These are phyloP conservation scores for Ameiurus melas DNA, from an alignment of 2,113 vertebrate genomes.

Conservation along the genomic window DNA sequence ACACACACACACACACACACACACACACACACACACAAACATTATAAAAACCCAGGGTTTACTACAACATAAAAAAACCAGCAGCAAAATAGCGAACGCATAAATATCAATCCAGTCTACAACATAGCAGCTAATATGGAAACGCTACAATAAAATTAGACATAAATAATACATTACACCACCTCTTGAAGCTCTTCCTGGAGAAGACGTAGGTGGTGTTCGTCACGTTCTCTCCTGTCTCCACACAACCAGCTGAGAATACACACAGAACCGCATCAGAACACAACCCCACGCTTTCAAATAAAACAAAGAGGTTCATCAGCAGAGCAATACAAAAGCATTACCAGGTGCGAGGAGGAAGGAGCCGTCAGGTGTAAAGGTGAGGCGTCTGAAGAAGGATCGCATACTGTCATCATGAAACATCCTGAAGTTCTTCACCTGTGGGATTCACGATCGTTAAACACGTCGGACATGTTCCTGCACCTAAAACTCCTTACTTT, in stretches of 20 bases:
- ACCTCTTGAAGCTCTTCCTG: constrained; percentile 92
- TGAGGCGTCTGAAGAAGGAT: constrained; percentile 92
- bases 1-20: constrained; percentile 17
- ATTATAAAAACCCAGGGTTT: background rate
- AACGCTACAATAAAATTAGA: background rate
- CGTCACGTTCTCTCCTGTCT: constrained; percentile 90
- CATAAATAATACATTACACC: constrained; percentile 9
- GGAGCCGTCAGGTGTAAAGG: constrained; percentile 92
- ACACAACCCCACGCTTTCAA: background rate
- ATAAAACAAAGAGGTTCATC: background rate
- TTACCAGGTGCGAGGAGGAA: constrained; percentile 89
- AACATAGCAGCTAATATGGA: background rate
- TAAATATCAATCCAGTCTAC: background rate
- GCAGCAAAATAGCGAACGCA: background rate
- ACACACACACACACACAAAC: no score
- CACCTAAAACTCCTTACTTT: background rate
- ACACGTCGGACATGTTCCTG: background rate
- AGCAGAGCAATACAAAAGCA: background rate
- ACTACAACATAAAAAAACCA: background rate
- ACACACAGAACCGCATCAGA: background rate
- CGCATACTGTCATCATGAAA: constrained; percentile 98
- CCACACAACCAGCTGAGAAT: constrained; percentile 88
- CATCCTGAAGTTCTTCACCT: constrained; percentile 89
- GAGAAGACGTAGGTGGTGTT: constrained; percentile 96
- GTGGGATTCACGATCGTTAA: constrained; percentile 14